A percentile compares a stretch with the other conserved stretches of the same genome.
These are phyloP conservation scores for Tor tambroides DNA, from an alignment of 2,113 vertebrate species.

Conservation along the genomic window DNA sequence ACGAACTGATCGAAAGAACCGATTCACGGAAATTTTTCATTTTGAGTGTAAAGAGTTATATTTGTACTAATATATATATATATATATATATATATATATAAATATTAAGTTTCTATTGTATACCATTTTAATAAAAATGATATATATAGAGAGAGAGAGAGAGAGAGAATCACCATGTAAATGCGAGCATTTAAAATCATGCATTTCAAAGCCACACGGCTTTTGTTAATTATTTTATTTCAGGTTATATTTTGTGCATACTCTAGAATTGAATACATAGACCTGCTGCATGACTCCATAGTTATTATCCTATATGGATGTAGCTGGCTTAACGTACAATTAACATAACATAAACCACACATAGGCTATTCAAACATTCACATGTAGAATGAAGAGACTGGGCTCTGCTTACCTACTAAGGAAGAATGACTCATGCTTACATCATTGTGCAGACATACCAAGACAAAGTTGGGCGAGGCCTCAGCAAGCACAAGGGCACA, in stretches of 20 bases:
- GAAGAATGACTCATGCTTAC: conserved; percentile 41
- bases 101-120: too few relatives aligned
- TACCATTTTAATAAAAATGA: too few relatives aligned
- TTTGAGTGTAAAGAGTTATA: too few relatives aligned
- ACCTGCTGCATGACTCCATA: neutral
- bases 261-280: neutral
- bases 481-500: neutral
- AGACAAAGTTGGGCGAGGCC: conserved; percentile 18
- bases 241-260: neutral
- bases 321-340: neutral
- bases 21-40: neutral
- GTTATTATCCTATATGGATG: neutral
- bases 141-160: too few relatives aligned
- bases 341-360: neutral
- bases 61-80: too few relatives aligned
- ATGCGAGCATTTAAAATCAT: neutral
- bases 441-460: conserved; percentile 21
- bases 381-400: neutral
- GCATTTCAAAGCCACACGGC: neutral
- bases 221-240: neutral
- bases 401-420: neutral
- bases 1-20: neutral
- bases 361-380: neutral
- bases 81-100: too few relatives aligned
- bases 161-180: too few relatives aligned